Conservation (phyloP, 2,113 vertebrate species). For the Pelecanoides urinatrix region DNA sequence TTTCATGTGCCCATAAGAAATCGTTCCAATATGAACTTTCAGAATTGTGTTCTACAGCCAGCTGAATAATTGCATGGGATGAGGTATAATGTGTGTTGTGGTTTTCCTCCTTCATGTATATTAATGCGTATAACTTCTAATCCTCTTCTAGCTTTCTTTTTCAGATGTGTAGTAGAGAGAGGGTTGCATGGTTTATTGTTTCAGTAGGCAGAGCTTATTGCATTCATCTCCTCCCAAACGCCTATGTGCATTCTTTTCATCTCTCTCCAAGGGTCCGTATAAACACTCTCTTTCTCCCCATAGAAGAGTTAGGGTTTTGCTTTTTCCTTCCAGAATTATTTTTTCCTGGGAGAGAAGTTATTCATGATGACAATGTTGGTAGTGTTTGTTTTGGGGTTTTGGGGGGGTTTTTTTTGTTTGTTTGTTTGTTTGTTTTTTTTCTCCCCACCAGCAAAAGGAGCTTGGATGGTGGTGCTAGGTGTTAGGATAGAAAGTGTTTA, state of each 20-base stretch:
- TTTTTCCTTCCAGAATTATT: background rate
- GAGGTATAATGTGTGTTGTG: background rate
- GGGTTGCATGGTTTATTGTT: conserved; percentile 38
- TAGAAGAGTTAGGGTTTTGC: background rate
- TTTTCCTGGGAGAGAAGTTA: background rate
- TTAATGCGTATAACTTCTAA: conserved; percentile 59
- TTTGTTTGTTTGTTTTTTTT: background rate
- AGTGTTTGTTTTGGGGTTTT: background rate
- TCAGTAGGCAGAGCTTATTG: conserved; percentile 30
- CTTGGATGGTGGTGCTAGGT: background rate
- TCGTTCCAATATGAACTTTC: background rate
- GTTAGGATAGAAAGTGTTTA: background rate
- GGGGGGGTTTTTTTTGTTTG: no score
- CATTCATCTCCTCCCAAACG: background rate
- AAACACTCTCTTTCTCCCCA: background rate
- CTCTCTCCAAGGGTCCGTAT: background rate
- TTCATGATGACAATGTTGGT: background rate
- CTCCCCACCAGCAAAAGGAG: background rate
- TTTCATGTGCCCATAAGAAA: background rate
- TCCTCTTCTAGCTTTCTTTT: conserved; percentile 50
- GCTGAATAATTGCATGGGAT: conserved; percentile 17
- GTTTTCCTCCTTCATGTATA: background rate
- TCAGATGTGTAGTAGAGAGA: background rate
- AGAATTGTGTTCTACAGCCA: background rate
- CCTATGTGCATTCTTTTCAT: background rate